Evolutionary conservation across 2,797 vertebrate species (phyloP).

Genomic region (Limosa lapponica): DNA sequence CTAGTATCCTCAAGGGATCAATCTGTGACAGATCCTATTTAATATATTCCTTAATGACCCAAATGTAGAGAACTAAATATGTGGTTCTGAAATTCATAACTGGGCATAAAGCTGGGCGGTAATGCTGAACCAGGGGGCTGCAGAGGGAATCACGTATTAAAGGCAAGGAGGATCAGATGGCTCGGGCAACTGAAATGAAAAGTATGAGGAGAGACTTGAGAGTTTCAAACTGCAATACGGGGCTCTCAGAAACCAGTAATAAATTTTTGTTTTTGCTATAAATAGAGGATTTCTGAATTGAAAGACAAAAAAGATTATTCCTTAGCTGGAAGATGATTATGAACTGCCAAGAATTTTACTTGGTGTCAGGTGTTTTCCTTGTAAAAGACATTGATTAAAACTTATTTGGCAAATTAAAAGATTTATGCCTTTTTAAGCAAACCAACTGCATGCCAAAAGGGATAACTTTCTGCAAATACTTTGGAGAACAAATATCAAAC

Average conservation of each 20-base stretch:
- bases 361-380: neutral
- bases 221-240: neutral
- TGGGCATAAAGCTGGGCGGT: neutral
- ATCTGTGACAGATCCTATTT: neutral
- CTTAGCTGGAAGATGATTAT: neutral
- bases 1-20: neutral
- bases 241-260: neutral
- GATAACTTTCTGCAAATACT: neutral
- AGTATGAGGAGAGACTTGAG: neutral
- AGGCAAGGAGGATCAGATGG: neutral
- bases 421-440: neutral
- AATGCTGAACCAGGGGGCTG: neutral
- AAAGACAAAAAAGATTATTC: neutral
- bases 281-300: neutral
- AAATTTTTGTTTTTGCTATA: neutral
- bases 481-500: neutral
- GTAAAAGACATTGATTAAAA: neutral
- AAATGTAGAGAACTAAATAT: neutral
- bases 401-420: neutral
- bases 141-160: neutral
- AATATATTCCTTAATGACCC: neutral
- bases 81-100: neutral
- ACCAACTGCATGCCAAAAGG: neutral
- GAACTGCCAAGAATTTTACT: neutral
- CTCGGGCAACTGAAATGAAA: neutral